phyloP scores from a whole-genome alignment of 2,888 invertebrate genomes.

The Eledona agricola region DNA sequence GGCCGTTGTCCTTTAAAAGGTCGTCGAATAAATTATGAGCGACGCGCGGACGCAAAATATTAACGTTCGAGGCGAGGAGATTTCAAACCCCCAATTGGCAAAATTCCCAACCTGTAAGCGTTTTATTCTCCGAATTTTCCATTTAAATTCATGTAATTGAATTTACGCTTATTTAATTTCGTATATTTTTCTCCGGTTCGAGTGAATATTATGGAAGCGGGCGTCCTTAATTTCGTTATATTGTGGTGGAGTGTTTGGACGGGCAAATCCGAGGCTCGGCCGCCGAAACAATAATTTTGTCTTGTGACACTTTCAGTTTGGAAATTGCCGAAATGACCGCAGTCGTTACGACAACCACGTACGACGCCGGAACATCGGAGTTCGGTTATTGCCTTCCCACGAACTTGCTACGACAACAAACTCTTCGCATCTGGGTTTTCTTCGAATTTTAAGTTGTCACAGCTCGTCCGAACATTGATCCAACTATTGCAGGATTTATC shows the following conservation, averaged over 20 bases:
- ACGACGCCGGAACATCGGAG: slow-evolving; percentile 16
- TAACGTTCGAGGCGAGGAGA: no score
- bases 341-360: slow-evolving; percentile 22
- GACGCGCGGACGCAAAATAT: no score
- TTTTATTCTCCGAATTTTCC: slow-evolving; percentile 39
- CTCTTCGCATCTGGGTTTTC: slow-evolving; percentile 1
- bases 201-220: slow-evolving; percentile 37
- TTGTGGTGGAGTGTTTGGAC: slow-evolving; percentile 10
- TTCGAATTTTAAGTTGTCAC: slow-evolving; percentile 17
- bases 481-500: slow-evolving; percentile 20
- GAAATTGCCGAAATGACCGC: slow-evolving; percentile 12
- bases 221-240: slow-evolving; percentile 36
- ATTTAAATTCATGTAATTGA: slow-evolving; percentile 43
- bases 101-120: slow-evolving; percentile 33
- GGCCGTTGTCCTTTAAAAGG: slow-evolving; percentile 3
- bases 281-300: slow-evolving; percentile 13
- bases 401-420: slow-evolving; percentile 10
- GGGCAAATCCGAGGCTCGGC: neutral
- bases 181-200: slow-evolving; percentile 31
- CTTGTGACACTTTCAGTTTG: slow-evolving; percentile 7
- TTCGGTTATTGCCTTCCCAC: slow-evolving; percentile 27
- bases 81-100: no score
- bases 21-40: slow-evolving; percentile 4
- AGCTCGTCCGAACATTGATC: slow-evolving; percentile 18
- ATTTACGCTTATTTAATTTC: slow-evolving; percentile 40